A percentile compares a stretch with the other conserved stretches of the same genome.
These are phyloP conservation scores for Ephestia elutella DNA, from an alignment of 1,140 invertebrate genomes.

Conservation along the genomic window DNA sequence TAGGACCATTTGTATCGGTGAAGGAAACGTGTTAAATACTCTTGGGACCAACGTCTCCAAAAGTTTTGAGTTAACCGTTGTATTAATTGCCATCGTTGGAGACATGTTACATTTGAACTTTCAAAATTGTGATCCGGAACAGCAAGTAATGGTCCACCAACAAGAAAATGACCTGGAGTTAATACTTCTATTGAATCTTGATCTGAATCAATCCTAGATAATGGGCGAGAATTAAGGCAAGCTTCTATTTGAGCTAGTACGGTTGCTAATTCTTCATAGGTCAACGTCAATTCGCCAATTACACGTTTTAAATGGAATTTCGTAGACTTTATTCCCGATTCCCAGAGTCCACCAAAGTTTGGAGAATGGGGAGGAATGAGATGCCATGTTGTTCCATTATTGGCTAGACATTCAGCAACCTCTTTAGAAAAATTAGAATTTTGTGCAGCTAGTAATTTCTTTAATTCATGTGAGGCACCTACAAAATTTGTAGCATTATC, in stretches of 20 bases:
- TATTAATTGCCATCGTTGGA: not conserved
- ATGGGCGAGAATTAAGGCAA: constrained; percentile 29
- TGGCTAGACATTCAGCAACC: constrained; percentile 10
- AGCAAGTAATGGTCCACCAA: not conserved
- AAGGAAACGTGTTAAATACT: not conserved
- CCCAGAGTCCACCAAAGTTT: constrained; percentile 17
- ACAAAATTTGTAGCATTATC: constrained; percentile 10
- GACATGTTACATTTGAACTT: not conserved
- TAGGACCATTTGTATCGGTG: constrained; percentile 5
- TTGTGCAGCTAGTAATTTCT: not conserved
- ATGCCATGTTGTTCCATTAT: constrained; percentile 14
- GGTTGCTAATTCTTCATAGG: constrained; percentile 25
- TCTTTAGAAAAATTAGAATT: not conserved
- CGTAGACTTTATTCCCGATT: constrained; percentile 17
- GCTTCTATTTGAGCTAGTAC: constrained; percentile 30
- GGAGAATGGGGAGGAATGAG: constrained; percentile 15
- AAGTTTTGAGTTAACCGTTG: not conserved
- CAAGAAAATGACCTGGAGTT: constrained; percentile 7
- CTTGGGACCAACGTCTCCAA: constrained; percentile 8
- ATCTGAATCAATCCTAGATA: constrained; percentile 11
- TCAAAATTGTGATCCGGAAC: not conserved
- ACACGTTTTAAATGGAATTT: constrained; percentile 26
- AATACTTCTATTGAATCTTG: not conserved
- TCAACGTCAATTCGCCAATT: too few relatives aligned
- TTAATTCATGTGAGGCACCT: not conserved